Evolutionary conservation across 2,888 invertebrate species (phyloP).

Genomic region (Hirtodrosophila trivittata): DNA sequence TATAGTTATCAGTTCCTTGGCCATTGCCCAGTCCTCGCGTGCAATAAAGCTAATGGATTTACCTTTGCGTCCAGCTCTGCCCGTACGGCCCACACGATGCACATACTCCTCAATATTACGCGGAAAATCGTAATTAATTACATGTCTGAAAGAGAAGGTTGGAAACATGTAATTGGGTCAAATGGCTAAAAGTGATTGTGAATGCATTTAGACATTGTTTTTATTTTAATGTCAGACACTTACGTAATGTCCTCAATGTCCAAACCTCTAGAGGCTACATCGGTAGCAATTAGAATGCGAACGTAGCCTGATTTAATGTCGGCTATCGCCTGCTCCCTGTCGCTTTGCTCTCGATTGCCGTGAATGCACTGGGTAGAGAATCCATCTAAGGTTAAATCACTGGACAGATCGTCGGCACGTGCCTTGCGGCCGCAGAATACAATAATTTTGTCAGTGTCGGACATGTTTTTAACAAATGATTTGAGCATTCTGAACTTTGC

Average conservation of each 20-base stretch:
- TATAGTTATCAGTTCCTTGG: slow-evolving; percentile 92
- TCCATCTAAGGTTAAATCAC: slow-evolving; percentile 89
- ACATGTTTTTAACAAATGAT: slow-evolving; percentile 89
- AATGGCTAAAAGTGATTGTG: too few relatives aligned
- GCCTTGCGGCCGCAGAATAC: slow-evolving; percentile 95
- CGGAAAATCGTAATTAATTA: slow-evolving; percentile 97
- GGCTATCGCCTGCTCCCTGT: slow-evolving; percentile 91
- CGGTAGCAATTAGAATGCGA: slow-evolving; percentile 95
- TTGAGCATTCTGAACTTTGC: slow-evolving; percentile 87
- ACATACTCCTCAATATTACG: slow-evolving; percentile 96
- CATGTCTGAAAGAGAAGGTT: slow-evolving; percentile 84
- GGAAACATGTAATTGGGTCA: background rate
- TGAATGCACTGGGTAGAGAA: slow-evolving; percentile 92
- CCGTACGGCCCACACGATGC: slow-evolving; percentile 97
- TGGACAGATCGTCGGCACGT: slow-evolving; percentile 92
- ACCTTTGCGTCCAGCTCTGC: slow-evolving; percentile 94
- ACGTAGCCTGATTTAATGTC: slow-evolving; percentile 92
- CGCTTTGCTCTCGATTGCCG: slow-evolving; percentile 93
- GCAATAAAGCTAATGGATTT: slow-evolving; percentile 93
- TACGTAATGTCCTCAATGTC: slow-evolving; percentile 94
- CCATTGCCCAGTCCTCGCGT: slow-evolving; percentile 91
- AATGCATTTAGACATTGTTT: too few relatives aligned
- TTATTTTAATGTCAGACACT: too few relatives aligned
- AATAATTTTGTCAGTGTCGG: slow-evolving; percentile 91
- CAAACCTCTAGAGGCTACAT: slow-evolving; percentile 96